Evolutionary conservation across 2,797 vertebrate species (phyloP).

Genomic region (Mionectes olivaceus): DNA sequence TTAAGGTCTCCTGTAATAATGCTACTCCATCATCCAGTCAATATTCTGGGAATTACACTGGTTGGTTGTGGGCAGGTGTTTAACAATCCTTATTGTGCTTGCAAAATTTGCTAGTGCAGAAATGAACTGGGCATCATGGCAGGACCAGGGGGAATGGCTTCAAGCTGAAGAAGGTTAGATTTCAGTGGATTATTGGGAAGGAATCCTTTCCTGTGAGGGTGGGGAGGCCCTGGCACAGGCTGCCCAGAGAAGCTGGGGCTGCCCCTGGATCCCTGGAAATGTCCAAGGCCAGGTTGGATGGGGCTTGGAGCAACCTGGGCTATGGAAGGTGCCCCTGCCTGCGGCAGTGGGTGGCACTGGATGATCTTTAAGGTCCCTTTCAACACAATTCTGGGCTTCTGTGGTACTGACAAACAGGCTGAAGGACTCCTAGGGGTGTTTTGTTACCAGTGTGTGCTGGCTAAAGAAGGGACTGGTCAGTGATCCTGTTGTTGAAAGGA

Average conservation of each 20-base stretch:
- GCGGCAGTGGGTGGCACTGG: fast-evolving
- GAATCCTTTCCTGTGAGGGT: fast-evolving
- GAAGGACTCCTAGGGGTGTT: not conserved
- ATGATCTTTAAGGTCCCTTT: not conserved
- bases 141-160: not conserved
- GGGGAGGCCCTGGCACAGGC: not conserved
- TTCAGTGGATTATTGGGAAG: not conserved
- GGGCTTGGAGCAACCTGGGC: not conserved
- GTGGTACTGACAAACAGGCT: not conserved
- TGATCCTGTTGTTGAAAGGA: not conserved
- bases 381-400: not conserved
- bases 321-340: fast-evolving
- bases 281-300: fast-evolving
- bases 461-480: not conserved
- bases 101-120: not conserved
- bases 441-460: not conserved
- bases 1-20: not conserved
- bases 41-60: not conserved
- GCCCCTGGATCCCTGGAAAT: not conserved
- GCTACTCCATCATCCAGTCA: not conserved
- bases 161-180: not conserved
- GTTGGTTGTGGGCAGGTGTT: not conserved
- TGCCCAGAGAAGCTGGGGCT: not conserved
- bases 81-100: not conserved
- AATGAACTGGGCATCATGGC: not conserved